Conservation (phyloP, 2,888 invertebrate genomes). For the Cephus pygmeus region DNA sequence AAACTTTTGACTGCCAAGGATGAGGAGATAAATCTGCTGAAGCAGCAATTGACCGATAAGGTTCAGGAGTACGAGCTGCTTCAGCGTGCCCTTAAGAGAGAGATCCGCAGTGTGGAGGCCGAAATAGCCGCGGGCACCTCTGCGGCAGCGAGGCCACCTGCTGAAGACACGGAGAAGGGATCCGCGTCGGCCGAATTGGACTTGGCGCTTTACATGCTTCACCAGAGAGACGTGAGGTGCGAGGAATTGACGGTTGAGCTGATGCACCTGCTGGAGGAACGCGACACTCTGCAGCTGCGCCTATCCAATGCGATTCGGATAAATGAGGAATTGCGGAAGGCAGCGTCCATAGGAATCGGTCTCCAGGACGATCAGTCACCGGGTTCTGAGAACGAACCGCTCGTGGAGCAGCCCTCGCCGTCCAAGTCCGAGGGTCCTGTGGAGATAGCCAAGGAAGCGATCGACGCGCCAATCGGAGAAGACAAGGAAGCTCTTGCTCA, state of each 20-base stretch:
- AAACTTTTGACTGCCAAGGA: slow-evolving; percentile 77
- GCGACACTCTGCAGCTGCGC: slow-evolving; percentile 85
- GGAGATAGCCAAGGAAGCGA: slow-evolving; percentile 60
- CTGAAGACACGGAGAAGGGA: neutral
- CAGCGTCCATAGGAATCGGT: slow-evolving; percentile 14
- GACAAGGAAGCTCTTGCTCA: slow-evolving; percentile 56
- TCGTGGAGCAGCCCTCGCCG: slow-evolving; percentile 52
- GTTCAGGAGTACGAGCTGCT: slow-evolving; percentile 71
- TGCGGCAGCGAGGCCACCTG: slow-evolving; percentile 53
- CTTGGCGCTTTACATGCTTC: slow-evolving; percentile 84
- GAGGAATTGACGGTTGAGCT: slow-evolving; percentile 89
- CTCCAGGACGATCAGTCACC: slow-evolving; percentile 30
- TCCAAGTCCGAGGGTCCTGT: slow-evolving; percentile 54
- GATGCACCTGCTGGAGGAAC: slow-evolving; percentile 83
- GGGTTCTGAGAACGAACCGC: slow-evolving; percentile 28
- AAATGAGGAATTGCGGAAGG: slow-evolving; percentile 72
- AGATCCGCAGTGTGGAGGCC: slow-evolving; percentile 34
- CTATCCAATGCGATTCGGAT: slow-evolving; percentile 83
- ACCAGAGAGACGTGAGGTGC: slow-evolving; percentile 86
- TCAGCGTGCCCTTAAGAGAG: slow-evolving; percentile 45
- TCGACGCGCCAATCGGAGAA: slow-evolving; percentile 50
- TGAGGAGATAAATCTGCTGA: slow-evolving; percentile 76
- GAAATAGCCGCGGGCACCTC: slow-evolving; percentile 26
- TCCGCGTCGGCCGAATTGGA: slow-evolving; percentile 72
- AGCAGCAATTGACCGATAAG: slow-evolving; percentile 74